phyloP scores from a whole-genome alignment of 2,113 vertebrate species.

The Oreocharis arfaki region DNA sequence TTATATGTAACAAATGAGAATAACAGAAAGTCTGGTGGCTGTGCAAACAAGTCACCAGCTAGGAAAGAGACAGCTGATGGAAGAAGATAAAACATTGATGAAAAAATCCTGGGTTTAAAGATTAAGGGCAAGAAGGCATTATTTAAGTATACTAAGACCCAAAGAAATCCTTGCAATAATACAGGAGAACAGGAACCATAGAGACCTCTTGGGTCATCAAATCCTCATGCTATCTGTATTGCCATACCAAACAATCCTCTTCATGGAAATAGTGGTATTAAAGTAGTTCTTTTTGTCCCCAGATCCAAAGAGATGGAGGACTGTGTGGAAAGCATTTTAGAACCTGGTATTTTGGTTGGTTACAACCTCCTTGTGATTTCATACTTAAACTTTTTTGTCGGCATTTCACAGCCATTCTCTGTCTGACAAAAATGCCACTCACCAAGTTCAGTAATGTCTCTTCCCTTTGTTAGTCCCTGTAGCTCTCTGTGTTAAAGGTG shows the following conservation, averaged over 20 bases:
- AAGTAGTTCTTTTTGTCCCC: background rate
- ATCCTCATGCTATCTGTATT: background rate
- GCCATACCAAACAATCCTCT: background rate
- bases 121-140: conserved; percentile 36
- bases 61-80: background rate
- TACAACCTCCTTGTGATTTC: background rate
- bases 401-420: background rate
- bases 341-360: background rate
- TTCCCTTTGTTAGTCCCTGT: background rate
- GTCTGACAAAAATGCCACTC: background rate
- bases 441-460: background rate
- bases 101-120: conserved; percentile 16
- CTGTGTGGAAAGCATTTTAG: background rate
- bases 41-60: background rate
- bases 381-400: background rate
- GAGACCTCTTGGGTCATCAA: background rate
- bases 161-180: background rate
- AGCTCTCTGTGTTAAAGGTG: background rate
- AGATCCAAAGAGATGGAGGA: background rate
- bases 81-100: background rate
- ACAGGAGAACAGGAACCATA: background rate
- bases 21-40: background rate
- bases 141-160: background rate
- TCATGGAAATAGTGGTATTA: background rate
- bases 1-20: background rate